Evolutionary conservation across 2,888 invertebrate genomes (phyloP), one percentile per base, ranked within the genome.

Genomic region (Caenorhabditis uteleia): DNA sequence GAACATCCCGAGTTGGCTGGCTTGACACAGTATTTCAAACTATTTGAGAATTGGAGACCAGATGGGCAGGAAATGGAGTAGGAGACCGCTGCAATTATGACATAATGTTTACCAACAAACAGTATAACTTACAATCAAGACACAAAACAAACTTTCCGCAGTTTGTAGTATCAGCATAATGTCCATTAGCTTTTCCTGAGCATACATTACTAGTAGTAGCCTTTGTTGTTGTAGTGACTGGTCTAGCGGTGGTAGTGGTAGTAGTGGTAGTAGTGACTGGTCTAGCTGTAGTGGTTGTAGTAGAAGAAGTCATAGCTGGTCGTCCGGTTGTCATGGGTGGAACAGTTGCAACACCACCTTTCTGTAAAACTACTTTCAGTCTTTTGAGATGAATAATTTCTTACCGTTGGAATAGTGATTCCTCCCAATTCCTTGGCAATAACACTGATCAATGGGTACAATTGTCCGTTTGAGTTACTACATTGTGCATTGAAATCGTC

Each of bases 401-500:
- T 34, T 27, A 51, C 57, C 42, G 61, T 64, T 64, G 27, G 62
- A 62, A 56, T 79, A 69, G 53, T 70, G 16, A 77, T 53, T 29
- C 77, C 78, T 21, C 74, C 78, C 18, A 82, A 60, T 42, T 80
- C 77, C 39, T 68, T 68, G 3, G 78, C 77, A 43, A 82, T 82
- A 3, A 75, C 70, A n/a, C 71, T 67, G 47, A 82, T 82, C 21
- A 82, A 61, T 14, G 82, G 82, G 34, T 82, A 82, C 2, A 72
- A 59, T 26, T 75, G 68, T n/a, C 78, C 79, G 16, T 68, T 54
- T 3, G 70, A 66, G 20, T 74, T 72, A 18, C 76, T 58, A 44
- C 82, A 83, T 49, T 71, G 54, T 0, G 77, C 82, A 39, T 81
- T 83, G 73, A 82, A 82, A 48, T 82, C 82, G 54, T 82, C 82